Evolutionary conservation across 2,113 vertebrate species (phyloP).

Genomic region (Herpetotheres cachinnans): DNA sequence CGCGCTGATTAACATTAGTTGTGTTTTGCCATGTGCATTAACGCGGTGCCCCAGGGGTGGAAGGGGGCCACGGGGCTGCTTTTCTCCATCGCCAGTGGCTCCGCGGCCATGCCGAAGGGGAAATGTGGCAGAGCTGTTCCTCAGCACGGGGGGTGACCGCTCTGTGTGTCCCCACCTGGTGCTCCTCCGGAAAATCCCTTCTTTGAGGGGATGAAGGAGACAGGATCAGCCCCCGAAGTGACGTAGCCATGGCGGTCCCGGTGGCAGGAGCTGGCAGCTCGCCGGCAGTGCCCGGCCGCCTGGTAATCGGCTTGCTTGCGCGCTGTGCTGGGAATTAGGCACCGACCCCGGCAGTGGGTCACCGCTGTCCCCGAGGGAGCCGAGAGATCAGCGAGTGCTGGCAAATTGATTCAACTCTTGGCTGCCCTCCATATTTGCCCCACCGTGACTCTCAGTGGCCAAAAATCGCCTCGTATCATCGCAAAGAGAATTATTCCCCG

Average conservation of each 20-base stretch:
- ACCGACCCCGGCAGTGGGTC: background rate
- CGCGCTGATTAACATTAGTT: rapidly evolving
- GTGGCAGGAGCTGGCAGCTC: background rate
- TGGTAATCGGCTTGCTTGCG: background rate
- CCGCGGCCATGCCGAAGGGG: rapidly evolving
- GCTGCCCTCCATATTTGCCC: background rate
- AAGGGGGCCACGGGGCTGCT: background rate
- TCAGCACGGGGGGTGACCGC: rapidly evolving
- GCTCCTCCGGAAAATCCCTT: background rate
- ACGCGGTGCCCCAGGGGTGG: rapidly evolving
- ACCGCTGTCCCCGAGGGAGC: background rate
- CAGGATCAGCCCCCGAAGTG: background rate
- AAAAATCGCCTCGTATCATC: rapidly evolving
- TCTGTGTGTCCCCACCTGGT: background rate
- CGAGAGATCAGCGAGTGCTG: background rate
- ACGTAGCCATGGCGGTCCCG: background rate
- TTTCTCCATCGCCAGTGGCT: background rate
- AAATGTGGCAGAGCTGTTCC: background rate
- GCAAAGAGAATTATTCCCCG: background rate
- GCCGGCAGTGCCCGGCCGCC: rapidly evolving
- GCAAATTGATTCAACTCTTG: background rate
- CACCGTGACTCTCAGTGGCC: background rate
- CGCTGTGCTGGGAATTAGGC: background rate
- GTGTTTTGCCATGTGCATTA: background rate
- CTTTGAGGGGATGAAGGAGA: background rate